Conservation (phyloP, 2,113 vertebrate genomes). For the Thoracochromis brauschi region DNA sequence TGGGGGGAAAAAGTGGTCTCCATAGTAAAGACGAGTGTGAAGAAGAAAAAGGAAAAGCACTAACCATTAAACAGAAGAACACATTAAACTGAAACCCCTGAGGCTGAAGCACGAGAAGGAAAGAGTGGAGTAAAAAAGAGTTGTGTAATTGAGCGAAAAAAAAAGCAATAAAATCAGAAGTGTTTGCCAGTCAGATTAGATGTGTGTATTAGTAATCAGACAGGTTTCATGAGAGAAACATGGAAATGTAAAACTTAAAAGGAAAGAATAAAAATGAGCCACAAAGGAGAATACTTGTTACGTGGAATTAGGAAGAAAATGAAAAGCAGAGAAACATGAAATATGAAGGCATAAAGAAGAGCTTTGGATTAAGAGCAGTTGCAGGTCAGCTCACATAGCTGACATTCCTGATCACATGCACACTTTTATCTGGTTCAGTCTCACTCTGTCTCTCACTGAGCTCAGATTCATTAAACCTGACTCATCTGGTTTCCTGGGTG, state of each 20-base stretch:
- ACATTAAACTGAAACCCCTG: neutral
- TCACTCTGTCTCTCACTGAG: neutral
- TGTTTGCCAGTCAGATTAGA: neutral
- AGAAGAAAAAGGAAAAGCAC: neutral
- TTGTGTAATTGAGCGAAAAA: neutral
- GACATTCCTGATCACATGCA: conserved; percentile 47
- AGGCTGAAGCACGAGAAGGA: neutral
- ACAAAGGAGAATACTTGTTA: neutral
- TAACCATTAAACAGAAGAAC: neutral
- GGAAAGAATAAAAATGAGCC: neutral
- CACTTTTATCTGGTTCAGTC: neutral
- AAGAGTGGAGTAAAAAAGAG: neutral
- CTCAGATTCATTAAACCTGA: neutral
- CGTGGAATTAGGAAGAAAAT: neutral
- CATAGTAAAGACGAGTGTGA: neutral
- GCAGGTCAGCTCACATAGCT: conserved; percentile 46
- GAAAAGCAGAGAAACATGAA: neutral
- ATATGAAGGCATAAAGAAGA: neutral
- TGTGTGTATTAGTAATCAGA: neutral
- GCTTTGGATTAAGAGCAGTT: neutral
- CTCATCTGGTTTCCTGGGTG: neutral
- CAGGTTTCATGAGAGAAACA: neutral
- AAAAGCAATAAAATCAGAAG: neutral
- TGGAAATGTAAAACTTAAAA: neutral
- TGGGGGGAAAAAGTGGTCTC: too few species aligned